phyloP scores from a whole-genome alignment of 2,888 invertebrate species.

The Sinopyrophorus schimmeli region DNA sequence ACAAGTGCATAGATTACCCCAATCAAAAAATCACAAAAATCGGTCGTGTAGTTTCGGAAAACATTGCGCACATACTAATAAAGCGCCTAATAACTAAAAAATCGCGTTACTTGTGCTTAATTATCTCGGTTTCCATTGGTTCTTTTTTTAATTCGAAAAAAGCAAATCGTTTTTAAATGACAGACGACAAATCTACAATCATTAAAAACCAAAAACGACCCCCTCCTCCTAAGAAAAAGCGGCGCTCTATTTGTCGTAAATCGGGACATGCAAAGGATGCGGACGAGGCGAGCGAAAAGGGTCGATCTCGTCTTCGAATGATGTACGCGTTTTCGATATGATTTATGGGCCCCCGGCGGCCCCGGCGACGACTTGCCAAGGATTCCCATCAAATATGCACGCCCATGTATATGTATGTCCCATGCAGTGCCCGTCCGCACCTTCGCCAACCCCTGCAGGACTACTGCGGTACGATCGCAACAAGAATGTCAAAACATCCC shows the following conservation, averaged over 20 bases:
- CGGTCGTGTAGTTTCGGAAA: no score
- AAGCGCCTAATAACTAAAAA: no score
- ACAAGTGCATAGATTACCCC: no score
- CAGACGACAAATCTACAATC: no score
- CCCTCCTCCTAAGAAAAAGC: background rate
- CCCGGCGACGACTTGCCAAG: conserved; percentile 54
- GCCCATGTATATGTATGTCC: conserved; percentile 34
- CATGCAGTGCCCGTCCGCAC: conserved; percentile 28
- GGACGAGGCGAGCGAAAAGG: conserved; percentile 35
- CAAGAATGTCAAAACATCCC: conserved; percentile 31
- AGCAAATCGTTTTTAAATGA: no score
- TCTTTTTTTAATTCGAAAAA: no score
- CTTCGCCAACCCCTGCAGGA: conserved; percentile 28
- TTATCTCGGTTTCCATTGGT: no score
- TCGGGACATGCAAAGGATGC: conserved; percentile 40
- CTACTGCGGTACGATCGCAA: conserved; percentile 30
- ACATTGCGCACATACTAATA: no score
- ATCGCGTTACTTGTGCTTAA: no score
- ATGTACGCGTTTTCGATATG: conserved; percentile 55
- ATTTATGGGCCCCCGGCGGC: conserved; percentile 55
- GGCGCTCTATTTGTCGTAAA: conserved; percentile 13
- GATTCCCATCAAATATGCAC: conserved; percentile 54
- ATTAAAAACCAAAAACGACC: no score
- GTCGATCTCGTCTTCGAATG: conserved; percentile 47
- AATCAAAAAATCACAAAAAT: no score